Evolutionary conservation across 1,140 invertebrate species (phyloP).

Genomic region (Coenobita brevimanus): DNA sequence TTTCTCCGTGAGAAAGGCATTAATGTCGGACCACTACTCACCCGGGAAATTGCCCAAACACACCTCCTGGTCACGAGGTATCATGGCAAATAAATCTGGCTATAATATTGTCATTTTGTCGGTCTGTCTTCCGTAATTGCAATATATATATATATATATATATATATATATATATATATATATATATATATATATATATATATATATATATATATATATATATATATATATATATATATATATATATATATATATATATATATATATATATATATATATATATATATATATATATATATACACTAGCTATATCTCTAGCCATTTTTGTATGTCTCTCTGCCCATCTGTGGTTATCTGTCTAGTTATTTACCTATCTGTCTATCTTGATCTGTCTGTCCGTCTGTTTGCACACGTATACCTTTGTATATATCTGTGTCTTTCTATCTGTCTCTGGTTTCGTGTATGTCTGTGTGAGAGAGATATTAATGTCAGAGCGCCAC

Average conservation of each 20-base stretch:
- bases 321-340: not conserved
- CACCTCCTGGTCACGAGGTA: no score
- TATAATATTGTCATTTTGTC: no score
- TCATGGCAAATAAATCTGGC: no score
- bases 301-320: not conserved
- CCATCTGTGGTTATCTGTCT: not conserved
- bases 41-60: no score
- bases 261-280: constrained; percentile 48
- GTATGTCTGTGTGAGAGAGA: no score
- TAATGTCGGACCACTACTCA: no score
- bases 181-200: constrained; percentile 17
- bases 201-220: constrained; percentile 19
- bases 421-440: not conserved
- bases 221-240: constrained; percentile 20
- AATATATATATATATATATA: constrained; percentile 1
- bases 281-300: constrained; percentile 41
- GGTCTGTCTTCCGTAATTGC: no score
- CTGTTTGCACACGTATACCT: not conserved
- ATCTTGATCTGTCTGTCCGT: not conserved
- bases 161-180: constrained; percentile 28
- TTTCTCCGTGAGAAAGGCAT: no score
- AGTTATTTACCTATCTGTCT: not conserved
- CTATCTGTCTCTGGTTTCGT: no score
- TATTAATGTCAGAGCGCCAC: no score
- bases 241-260: constrained; percentile 46